Percentiles rank a stretch among this genome's conserved stretches.
These are phyloP conservation scores for Mellivora capensis DNA, from an alignment of 2,113 vertebrate species.

Conservation along the genomic window DNA sequence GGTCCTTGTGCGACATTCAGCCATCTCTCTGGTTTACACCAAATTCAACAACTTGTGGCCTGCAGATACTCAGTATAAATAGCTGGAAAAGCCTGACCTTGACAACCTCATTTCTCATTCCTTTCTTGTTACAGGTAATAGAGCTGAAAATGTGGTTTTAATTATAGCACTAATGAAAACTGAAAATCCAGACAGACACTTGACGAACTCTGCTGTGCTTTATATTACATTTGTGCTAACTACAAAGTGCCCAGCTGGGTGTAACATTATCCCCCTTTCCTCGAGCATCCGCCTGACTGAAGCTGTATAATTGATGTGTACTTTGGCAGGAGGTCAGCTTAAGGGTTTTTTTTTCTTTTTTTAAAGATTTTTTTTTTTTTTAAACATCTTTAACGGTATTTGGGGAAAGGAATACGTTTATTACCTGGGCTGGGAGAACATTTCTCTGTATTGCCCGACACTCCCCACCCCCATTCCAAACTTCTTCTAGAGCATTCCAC, in stretches of 20 bases:
- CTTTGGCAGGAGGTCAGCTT: slow-evolving; percentile 88
- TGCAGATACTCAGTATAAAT: slow-evolving; percentile 85
- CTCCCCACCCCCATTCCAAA: slow-evolving; percentile 53
- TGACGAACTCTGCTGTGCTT: slow-evolving; percentile 88
- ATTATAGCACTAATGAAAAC: slow-evolving; percentile 90
- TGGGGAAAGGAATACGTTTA: slow-evolving; percentile 82
- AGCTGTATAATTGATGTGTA: slow-evolving; percentile 90
- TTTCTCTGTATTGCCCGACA: slow-evolving; percentile 68
- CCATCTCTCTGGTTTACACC: slow-evolving; percentile 82
- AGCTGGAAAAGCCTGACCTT: slow-evolving; percentile 83
- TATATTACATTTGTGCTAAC: slow-evolving; percentile 90
- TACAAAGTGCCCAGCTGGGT: slow-evolving; percentile 90
- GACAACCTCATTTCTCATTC: slow-evolving; percentile 89
- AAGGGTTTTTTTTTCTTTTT: slow-evolving; percentile 79
- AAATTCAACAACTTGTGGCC: slow-evolving; percentile 83
- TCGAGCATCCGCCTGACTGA: slow-evolving; percentile 84
- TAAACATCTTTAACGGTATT: slow-evolving; percentile 83
- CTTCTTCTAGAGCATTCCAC: slow-evolving; percentile 43
- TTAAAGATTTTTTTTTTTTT: slow-evolving; percentile 59
- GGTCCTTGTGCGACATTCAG: slow-evolving; percentile 76
- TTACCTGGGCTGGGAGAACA: slow-evolving; percentile 77
- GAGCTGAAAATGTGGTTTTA: slow-evolving; percentile 89
- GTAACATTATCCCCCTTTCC: slow-evolving; percentile 83
- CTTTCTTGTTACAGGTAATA: slow-evolving; percentile 90
- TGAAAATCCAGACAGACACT: slow-evolving; percentile 91